phyloP scores from a whole-genome alignment of 2,888 invertebrate species.

The Patella ulyssiponensis region DNA sequence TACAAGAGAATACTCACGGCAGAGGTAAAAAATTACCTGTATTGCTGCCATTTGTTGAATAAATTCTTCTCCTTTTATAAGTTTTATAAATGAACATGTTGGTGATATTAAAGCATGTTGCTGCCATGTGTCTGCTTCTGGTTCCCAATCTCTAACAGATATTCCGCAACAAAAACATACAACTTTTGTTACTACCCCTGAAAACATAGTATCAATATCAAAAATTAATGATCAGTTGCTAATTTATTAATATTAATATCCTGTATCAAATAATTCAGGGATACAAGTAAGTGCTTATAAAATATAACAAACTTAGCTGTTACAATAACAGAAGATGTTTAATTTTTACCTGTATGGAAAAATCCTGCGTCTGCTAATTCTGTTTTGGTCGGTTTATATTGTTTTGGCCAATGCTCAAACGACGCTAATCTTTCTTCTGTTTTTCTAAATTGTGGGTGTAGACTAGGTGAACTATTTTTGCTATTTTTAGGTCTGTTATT shows the following conservation, averaged over 20 bases:
- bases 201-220: not conserved
- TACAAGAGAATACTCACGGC: not conserved
- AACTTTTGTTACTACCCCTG: not conserved
- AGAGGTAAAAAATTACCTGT: not conserved
- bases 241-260: too few species aligned
- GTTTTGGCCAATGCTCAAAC: not conserved
- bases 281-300: too few species aligned
- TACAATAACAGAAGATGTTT: too few species aligned
- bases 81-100: not conserved
- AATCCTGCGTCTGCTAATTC: not conserved
- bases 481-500: not conserved
- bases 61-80: not conserved
- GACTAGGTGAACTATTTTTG: not conserved
- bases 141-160: not conserved
- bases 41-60: slow-evolving; percentile 2
- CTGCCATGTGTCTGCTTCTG: not conserved
- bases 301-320: too few species aligned
- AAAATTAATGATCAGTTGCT: too few species aligned
- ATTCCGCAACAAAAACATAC: slow-evolving; percentile 1
- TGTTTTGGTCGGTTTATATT: not conserved
- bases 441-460: not conserved
- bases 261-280: too few species aligned
- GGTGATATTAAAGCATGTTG: slow-evolving; percentile 3
- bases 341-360: not conserved
- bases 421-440: not conserved